A percentile compares a stretch with the other conserved stretches of the same genome.
Evolutionary conservation across 2,888 invertebrate species (phyloP).

Genomic region (Muschampia plurimacula): DNA sequence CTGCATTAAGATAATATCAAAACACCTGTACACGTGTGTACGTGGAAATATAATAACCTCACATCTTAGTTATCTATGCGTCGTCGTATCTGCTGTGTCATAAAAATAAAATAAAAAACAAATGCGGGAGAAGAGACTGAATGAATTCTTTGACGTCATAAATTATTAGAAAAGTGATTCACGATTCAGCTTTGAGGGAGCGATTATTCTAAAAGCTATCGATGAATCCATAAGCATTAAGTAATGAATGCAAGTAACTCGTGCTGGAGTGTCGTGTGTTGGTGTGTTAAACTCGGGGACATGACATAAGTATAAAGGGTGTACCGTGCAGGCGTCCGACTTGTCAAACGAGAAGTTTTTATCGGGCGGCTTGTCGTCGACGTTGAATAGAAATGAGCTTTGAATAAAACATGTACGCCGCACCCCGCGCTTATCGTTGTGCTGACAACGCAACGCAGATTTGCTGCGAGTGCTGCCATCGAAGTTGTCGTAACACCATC

Average conservation of each 20-base stretch:
- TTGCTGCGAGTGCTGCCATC: conserved; percentile 70
- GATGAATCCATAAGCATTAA: not conserved
- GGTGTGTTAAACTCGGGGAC: conserved; percentile 55
- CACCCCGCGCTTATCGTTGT: conserved; percentile 51
- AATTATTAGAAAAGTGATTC: not conserved
- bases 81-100: not conserved
- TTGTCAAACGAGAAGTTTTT: conserved; percentile 85
- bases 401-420: conserved; percentile 81
- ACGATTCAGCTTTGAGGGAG: not conserved
- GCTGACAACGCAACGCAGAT: conserved; percentile 64
- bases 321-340: conserved; percentile 73
- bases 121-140: not conserved
- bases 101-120: not conserved
- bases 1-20: not conserved
- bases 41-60: no score
- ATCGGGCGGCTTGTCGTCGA: conserved; percentile 80
- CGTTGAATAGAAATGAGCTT: conserved; percentile 84
- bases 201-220: not conserved
- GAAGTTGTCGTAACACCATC: conserved; percentile 47
- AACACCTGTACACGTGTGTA: not conserved
- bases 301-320: conserved; percentile 81
- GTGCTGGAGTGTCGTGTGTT: conserved; percentile 46
- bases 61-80: not conserved
- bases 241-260: conserved; percentile 45
- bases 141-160: not conserved